phyloP scores from a whole-genome alignment of 2,888 invertebrate species.

The Phragmatobia fuliginosa region DNA sequence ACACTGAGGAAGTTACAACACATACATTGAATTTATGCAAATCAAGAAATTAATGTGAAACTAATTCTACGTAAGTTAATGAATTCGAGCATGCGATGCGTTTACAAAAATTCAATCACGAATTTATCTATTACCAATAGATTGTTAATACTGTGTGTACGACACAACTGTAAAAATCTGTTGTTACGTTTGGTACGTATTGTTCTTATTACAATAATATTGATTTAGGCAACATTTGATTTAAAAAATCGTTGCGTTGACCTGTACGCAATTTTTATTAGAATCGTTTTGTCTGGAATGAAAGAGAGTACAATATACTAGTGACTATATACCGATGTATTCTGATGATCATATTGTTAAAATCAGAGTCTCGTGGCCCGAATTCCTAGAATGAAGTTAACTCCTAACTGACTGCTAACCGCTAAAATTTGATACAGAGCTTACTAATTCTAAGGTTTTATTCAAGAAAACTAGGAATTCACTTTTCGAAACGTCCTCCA shows the following conservation, averaged over 20 bases:
- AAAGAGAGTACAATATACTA: not conserved
- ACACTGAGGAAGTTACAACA: constrained; percentile 21
- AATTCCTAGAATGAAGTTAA: no score
- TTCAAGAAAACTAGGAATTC: no score
- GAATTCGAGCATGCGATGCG: constrained; percentile 14
- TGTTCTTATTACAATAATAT: constrained; percentile 7
- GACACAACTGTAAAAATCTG: no score
- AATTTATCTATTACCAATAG: constrained; percentile 2
- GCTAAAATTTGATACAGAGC: no score
- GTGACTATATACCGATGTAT: not conserved
- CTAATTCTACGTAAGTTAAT: constrained; percentile 3
- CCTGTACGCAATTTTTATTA: not conserved
- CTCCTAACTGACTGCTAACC: no score
- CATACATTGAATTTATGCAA: constrained; percentile 10
- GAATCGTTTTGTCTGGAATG: not conserved
- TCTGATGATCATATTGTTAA: not conserved
- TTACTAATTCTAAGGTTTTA: no score
- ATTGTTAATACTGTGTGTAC: constrained; percentile 2
- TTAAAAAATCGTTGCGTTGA: not conserved
- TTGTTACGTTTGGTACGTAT: not conserved
- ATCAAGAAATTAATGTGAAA: constrained; percentile 19
- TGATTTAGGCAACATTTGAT: constrained; percentile 6
- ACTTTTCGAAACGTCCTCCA: no score
- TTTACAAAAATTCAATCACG: constrained; percentile 8
- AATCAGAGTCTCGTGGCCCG: no score